Percentiles rank a stretch among this genome's conserved stretches.
phyloP scores from a whole-genome alignment of 37 sponge, comb jelly and placozoan genomes.

The Aplysina aerophoba region DNA sequence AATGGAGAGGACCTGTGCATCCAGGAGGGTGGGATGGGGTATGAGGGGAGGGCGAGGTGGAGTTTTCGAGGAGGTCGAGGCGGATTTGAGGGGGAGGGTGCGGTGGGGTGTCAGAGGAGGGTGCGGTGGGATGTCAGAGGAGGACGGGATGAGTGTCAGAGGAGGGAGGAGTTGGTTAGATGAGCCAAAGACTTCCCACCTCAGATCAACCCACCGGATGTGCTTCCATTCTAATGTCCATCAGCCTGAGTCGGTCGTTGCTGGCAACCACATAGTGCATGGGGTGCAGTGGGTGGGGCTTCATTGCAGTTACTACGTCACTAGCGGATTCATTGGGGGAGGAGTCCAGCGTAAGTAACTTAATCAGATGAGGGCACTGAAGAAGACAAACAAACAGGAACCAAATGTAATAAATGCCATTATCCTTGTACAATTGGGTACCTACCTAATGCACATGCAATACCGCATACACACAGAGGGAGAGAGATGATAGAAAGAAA shows the following conservation, averaged over 20 bases:
- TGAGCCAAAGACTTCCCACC: neutral
- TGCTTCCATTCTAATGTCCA: neutral
- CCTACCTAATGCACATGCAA: too few relatives aligned
- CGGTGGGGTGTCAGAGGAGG: too few relatives aligned
- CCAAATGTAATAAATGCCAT: too few relatives aligned
- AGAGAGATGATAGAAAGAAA: too few relatives aligned
- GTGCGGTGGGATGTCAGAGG: neutral
- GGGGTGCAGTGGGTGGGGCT: conserved; percentile 8
- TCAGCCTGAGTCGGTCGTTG: neutral
- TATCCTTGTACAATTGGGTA: too few relatives aligned
- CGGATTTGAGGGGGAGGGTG: too few relatives aligned
- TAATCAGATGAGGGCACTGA: neutral
- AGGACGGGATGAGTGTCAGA: neutral
- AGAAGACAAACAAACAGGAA: too few relatives aligned
- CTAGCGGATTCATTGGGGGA: neutral
- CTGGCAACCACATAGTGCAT: conserved; percentile 25
- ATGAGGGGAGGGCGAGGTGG: too few relatives aligned
- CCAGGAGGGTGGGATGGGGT: neutral
- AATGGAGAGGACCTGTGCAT: neutral
- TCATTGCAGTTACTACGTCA: neutral
- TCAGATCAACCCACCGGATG: neutral
- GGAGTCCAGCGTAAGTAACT: neutral
- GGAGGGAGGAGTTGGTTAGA: neutral
- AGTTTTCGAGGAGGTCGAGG: too few relatives aligned
- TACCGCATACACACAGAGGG: too few relatives aligned